These are phyloP conservation scores for Rutpela maculata DNA, from an alignment of 2,888 invertebrate species.

Conservation along the genomic window DNA sequence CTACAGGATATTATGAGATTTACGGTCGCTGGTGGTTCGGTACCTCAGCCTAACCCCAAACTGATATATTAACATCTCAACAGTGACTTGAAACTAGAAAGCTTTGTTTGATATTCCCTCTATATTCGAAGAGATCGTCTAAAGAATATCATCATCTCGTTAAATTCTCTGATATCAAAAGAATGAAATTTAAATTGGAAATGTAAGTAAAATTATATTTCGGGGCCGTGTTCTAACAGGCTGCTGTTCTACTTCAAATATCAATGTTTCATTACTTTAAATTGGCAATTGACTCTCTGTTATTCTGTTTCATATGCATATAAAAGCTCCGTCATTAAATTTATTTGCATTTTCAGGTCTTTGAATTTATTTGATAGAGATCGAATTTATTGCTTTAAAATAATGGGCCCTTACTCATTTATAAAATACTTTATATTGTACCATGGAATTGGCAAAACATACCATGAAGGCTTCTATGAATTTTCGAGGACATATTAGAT, in stretches of 20 bases:
- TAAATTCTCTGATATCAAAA: conserved; percentile 54
- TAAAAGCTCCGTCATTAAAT: conserved; percentile 27
- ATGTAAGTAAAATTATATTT: conserved; percentile 52
- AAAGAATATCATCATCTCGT: conserved; percentile 53
- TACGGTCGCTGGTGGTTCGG: conserved; percentile 12
- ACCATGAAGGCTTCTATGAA: no score
- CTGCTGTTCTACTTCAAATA: conserved; percentile 24
- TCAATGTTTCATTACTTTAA: conserved; percentile 40
- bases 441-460: no score
- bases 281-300: conserved; percentile 37
- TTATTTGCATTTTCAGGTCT: conserved; percentile 30
- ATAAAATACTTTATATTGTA: no score
- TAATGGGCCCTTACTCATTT: neutral
- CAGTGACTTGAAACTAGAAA: conserved; percentile 41
- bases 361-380: conserved; percentile 16
- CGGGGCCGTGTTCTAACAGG: conserved; percentile 35
- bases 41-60: conserved; percentile 5
- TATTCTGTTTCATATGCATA: conserved; percentile 36
- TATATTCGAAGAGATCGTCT: conserved; percentile 33
- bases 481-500: no score
- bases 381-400: conserved; percentile 12
- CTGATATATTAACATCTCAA: conserved; percentile 43
- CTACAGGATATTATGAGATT: no score
- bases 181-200: conserved; percentile 56
- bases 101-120: conserved; percentile 44